Conservation (phyloP, 2,888 invertebrate species). For the Noctua comes region DNA sequence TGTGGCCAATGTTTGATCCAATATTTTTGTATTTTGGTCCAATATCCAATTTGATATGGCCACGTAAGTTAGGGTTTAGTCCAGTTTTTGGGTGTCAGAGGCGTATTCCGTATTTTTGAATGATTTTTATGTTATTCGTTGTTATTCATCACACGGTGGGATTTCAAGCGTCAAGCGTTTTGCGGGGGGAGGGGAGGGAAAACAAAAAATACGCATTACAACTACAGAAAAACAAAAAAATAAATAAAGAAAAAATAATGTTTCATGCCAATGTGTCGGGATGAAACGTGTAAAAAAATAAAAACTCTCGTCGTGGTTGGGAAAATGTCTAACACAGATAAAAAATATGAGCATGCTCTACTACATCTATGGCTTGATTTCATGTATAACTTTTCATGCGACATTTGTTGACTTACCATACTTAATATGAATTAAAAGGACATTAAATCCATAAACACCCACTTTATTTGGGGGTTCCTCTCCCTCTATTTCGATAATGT, state of each 20-base stretch:
- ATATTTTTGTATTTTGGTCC: constrained; percentile 66
- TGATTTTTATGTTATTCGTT: constrained; percentile 75
- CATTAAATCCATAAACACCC: constrained; percentile 18
- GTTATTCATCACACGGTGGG: constrained; percentile 87
- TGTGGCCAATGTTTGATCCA: constrained; percentile 76
- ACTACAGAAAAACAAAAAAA: constrained; percentile 86
- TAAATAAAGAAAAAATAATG: constrained; percentile 65
- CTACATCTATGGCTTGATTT: constrained; percentile 87
- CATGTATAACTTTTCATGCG: constrained; percentile 72
- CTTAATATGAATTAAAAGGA: constrained; percentile 71
- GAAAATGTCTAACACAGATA: constrained; percentile 89
- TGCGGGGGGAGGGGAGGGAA: constrained; percentile 86
- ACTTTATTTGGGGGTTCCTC: neutral
- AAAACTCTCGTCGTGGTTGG: constrained; percentile 84
- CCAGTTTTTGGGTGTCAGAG: constrained; percentile 58
- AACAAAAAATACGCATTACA: constrained; percentile 90
- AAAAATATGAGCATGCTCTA: constrained; percentile 80
- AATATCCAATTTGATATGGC: constrained; percentile 52
- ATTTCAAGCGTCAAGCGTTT: constrained; percentile 90
- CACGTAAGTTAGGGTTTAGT: constrained; percentile 51
- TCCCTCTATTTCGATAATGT: neutral
- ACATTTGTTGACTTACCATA: constrained; percentile 73
- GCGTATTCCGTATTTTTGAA: constrained; percentile 65
- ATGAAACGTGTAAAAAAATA: constrained; percentile 60
- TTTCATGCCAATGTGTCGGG: constrained; percentile 48